Evolutionary conservation across 1,140 invertebrate genomes (phyloP), one percentile per base, ranked within the genome.

Genomic region (Bombus difficillimus): DNA sequence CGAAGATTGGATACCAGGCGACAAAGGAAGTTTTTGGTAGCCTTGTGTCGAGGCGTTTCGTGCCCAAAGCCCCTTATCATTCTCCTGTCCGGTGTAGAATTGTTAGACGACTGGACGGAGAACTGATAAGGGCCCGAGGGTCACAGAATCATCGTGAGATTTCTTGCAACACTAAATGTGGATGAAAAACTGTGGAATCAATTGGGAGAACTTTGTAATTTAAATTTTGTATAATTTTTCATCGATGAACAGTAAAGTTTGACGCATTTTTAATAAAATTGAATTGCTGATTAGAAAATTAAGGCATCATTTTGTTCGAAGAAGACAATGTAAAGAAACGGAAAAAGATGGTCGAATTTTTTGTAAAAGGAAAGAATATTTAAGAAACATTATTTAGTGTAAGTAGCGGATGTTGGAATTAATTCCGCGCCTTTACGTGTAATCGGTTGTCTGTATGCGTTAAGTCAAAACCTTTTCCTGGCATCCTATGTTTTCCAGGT

Each of bases 101-200:
- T 93, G 88, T 94, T 94, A 91, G 91, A 96, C 96, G 92, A 97
- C 96, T 97, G 96, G 96, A 97, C 96, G 96, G 96, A 97, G 96
- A 97, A 97, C 96, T 97, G 96, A 97, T 97, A 97, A 97, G 96
- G 96, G 96, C 96, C 96, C 96, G 96, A 96, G 96, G 94, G 91
- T 96, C 93, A 96, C 95, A 94, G 90, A 94, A 92, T 92, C 95
- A 95, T 93, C 95, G 90, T 85, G 85, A 91, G 90, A 93, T 69
- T 89, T 62, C 66, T 89, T 66, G 41, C 39, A 64, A 15, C 13
- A 1, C 9, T 13, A 5, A 62, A 39, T 64, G 12, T n/a, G n/a
- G 28, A 12, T 53, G 74, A 22, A 62, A 77, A n/a, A 32, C 57
- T 15, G 3, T 78, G 69, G 25, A 39, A 37, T 32, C 37, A 10